phyloP scores from a whole-genome alignment of 1,140 invertebrate genomes.

The Apolygus lucorum region DNA sequence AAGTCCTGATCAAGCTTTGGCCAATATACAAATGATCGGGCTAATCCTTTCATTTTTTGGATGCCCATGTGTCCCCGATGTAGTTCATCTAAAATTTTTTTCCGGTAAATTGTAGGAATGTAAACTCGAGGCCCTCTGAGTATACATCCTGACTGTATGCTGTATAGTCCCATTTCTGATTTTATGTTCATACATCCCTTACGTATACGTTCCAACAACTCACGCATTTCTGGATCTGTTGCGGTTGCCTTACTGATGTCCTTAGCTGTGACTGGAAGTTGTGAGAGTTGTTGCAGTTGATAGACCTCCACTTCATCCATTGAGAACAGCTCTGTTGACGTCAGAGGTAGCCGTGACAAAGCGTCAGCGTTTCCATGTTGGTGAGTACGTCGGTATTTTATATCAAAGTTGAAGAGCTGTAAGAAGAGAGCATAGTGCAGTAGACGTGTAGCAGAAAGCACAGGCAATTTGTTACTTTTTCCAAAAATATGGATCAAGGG shows the following conservation, averaged over 20 bases:
- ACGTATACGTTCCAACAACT: background rate
- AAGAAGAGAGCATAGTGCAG: slow-evolving; percentile 38
- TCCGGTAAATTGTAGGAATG: background rate
- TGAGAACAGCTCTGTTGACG: background rate
- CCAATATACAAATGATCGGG: background rate
- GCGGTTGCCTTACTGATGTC: background rate
- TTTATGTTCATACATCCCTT: background rate
- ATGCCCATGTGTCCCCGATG: background rate
- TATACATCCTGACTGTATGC: background rate
- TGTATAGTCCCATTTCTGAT: background rate
- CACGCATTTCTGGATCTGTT: background rate
- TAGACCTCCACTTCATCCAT: background rate
- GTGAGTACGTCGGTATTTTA: slow-evolving; percentile 33
- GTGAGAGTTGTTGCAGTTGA: background rate
- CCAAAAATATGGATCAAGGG: slow-evolving; percentile 42
- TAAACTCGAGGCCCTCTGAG: background rate
- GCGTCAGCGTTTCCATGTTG: slow-evolving; percentile 35
- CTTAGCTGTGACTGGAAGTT: background rate
- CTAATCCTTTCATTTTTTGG: background rate
- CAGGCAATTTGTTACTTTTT: slow-evolving; percentile 35
- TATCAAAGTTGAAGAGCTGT: slow-evolving; percentile 36
- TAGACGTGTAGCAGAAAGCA: slow-evolving; percentile 33
- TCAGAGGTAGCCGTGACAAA: slow-evolving; percentile 33
- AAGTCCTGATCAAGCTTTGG: background rate
- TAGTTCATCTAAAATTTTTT: background rate